phyloP scores from a whole-genome alignment of 2,888 invertebrate species.

The Luperina testacea region DNA sequence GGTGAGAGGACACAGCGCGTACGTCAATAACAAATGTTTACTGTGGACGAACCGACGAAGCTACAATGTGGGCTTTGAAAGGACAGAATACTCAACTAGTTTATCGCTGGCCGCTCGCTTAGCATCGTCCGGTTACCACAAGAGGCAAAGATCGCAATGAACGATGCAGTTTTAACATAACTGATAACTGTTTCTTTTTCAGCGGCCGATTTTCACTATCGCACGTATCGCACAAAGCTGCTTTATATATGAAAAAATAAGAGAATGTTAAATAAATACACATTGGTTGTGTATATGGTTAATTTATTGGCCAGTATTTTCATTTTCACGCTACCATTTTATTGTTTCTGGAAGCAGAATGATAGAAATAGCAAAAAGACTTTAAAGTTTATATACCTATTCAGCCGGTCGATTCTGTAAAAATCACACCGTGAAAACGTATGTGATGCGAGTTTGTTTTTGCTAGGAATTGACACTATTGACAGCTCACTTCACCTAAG shows the following conservation, averaged over 20 bases:
- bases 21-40: constrained; percentile 38
- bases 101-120: constrained; percentile 3
- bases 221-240: not conserved
- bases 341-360: not conserved
- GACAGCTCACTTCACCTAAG: too few relatives aligned
- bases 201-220: not conserved
- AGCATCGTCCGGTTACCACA: not conserved
- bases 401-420: too few relatives aligned
- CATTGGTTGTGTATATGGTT: not conserved
- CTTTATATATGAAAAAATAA: not conserved
- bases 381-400: not conserved
- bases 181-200: not conserved
- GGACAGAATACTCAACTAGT: constrained; percentile 1
- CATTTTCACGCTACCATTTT: not conserved
- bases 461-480: too few relatives aligned
- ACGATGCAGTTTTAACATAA: not conserved
- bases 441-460: too few relatives aligned
- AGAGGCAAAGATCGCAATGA: not conserved
- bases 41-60: constrained; percentile 22
- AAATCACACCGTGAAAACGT: too few relatives aligned
- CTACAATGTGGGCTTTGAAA: constrained; percentile 20
- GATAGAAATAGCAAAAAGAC: not conserved
- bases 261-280: not conserved
- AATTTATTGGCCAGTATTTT: constrained; percentile 3
- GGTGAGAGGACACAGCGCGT: not conserved